Evolutionary conservation across 2,113 vertebrate species (phyloP).

Genomic region (Tyto alba): DNA sequence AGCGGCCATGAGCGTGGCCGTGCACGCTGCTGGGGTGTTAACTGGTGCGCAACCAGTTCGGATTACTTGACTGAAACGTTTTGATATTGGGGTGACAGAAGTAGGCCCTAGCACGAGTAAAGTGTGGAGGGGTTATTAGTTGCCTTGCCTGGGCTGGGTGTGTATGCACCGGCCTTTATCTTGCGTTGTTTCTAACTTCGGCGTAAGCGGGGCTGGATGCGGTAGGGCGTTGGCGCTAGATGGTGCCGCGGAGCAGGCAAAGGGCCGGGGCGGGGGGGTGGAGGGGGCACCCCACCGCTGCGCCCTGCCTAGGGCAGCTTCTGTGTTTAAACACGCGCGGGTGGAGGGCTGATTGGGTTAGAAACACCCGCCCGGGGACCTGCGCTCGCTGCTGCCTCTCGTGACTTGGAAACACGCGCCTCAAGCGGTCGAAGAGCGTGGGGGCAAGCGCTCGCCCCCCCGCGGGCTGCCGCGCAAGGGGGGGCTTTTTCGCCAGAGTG

Average conservation of each 20-base stretch:
- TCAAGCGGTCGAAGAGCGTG: too few species aligned
- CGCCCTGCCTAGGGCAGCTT: rapidly evolving
- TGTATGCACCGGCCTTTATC: neutral
- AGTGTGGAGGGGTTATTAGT: neutral
- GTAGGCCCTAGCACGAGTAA: neutral
- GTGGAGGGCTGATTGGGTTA: neutral
- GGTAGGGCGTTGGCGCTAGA: too few species aligned
- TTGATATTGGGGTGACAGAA: neutral
- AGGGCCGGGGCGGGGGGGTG: too few species aligned
- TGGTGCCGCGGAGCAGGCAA: neutral
- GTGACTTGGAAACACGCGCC: neutral
- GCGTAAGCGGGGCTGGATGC: too few species aligned
- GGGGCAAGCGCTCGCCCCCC: too few species aligned
- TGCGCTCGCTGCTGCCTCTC: neutral
- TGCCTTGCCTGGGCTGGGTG: neutral
- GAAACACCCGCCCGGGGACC: neutral
- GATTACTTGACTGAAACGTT: rapidly evolving
- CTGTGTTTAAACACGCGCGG: neutral
- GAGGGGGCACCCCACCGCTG: too few species aligned
- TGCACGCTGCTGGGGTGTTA: neutral
- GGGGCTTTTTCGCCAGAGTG: neutral
- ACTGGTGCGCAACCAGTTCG: neutral
- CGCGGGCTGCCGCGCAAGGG: too few species aligned
- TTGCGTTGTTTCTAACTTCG: neutral
- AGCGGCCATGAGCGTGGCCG: rapidly evolving